Base-by-base conservation (phyloP, 2,113 vertebrate genomes). In the Mesoclemmys tuberculata region DNA sequence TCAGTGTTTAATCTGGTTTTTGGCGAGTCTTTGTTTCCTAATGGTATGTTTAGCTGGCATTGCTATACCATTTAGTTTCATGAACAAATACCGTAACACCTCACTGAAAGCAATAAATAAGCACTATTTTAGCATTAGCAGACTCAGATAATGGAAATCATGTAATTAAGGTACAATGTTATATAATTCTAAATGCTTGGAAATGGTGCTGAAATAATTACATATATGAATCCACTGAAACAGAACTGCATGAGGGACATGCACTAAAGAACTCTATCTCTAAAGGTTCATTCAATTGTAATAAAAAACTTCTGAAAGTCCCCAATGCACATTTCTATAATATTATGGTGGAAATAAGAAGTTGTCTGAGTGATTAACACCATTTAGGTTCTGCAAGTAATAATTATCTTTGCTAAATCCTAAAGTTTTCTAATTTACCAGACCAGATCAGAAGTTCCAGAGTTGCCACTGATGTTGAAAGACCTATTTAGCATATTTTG, bases 361-460 rank as follows among this genome's bases (percentile, higher is more conserved):
- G 41, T 80, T 84, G 91, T 90, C 83, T 64, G 38, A 38, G 48
- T 80, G 79, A 96, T 75, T 93, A 88, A 90, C 80, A 84, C 46
- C 13, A 85, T 61, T 49, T 58, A 90, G 24, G 51, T 52, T n/a
- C 21, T 87, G 54, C 80, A 92, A 87, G 49, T 51, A 89, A 68
- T 89, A 88, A 94, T 93, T 83, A 87, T 22, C 7, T 85, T 80
- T 84, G 55, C 46, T 90, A 92, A 93, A 82, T 71, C 38, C 56
- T 86, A 82, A 85, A 44, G 12, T 89, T 93, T 85, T n/a, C 27
- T 80, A 78, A 92, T 94, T 89, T 88, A 90, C 92, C 87, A 85
- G 75, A 64, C 26, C 26, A 83, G 80, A 75, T 35, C 80, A 80
- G 44, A 95, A 81, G 49, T 88, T 90, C 82, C 68, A 86, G 61